Percentiles rank a stretch among this genome's conserved stretches.
Conservation (phyloP, 2,888 invertebrate genomes). For the Onthophagus sagittarius region DNA sequence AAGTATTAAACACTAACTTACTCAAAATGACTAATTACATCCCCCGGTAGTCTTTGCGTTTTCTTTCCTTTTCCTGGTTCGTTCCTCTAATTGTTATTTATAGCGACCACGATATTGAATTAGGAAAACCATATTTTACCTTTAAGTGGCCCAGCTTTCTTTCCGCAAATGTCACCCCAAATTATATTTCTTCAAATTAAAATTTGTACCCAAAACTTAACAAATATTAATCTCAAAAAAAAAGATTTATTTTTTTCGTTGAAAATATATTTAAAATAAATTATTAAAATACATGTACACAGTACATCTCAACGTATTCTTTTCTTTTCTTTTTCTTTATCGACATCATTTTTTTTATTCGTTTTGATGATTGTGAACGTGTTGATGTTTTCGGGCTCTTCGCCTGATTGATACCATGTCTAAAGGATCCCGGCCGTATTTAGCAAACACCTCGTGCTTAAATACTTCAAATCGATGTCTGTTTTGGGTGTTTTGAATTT, state of each 20-base stretch:
- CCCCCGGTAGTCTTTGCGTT: not conserved
- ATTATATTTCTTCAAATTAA: not conserved
- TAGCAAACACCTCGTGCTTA: slow-evolving; percentile 76
- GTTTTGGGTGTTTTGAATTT: slow-evolving; percentile 80
- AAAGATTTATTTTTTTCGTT: not conserved
- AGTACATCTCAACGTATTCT: not conserved
- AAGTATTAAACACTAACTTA: not conserved
- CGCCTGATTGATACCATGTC: slow-evolving; percentile 44
- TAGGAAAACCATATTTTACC: not conserved
- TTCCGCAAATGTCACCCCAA: not conserved
- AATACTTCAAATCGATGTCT: slow-evolving; percentile 77
- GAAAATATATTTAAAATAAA: not conserved
- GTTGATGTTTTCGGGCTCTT: not conserved
- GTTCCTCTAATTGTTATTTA: not conserved
- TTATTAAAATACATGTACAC: not conserved
- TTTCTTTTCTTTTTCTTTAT: not conserved
- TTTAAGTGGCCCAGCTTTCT: not conserved
- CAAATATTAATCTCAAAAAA: not conserved
- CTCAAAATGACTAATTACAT: not conserved
- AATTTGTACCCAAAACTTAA: not conserved
- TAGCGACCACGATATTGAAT: not conserved
- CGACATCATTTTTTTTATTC: not conserved
- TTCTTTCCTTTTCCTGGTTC: not conserved
- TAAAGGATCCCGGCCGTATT: slow-evolving; percentile 67
- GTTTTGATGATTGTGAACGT: not conserved